Evolutionary conservation across 2,797 vertebrate genomes (phyloP), one percentile per base, ranked within the genome.

Genomic region (Crocodylus rhombifer): DNA sequence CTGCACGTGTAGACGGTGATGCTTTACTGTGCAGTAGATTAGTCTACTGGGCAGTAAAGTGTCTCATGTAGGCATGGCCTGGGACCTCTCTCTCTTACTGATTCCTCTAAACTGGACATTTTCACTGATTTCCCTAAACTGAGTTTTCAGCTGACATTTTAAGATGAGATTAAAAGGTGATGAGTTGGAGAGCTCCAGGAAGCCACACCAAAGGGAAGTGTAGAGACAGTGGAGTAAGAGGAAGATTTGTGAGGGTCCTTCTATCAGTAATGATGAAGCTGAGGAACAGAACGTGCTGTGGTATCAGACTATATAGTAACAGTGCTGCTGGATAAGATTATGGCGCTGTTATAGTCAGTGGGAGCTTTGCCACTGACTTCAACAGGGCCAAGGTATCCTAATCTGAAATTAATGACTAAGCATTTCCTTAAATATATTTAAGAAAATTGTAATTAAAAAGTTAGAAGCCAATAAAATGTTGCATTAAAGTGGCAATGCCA

Each of bases 121-220:
- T 51, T 51, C 42, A 51, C 42, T 51, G 42, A 51, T 51, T 51
- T 51, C 42, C 42, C 42, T 51, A 51, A 51, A 51, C 42, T 51
- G 42, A 51, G 42, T 51, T 65, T 65, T 65, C 13, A 67, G n/a
- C 17, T 60, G 0, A 21, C 42, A 28, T 74, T 78, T 92, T 91
- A 84, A 95, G 94, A 84, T 10, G 64, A 89, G 88, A 61, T 61
- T 78, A 84, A 90, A 87, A 76, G 73, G 86, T 93, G 90, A 63
- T 77, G 62, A 89, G 42, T 51, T 51, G 42, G 42, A 51, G 42
- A 82, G 42, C 79, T 80, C 82, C n/a, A 67, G 9, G 80, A 95
- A 86, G 80, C 91, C 79, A 80, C 17, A 17, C 51, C 63, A 74
- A 81, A 90, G 91, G 80, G 63, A 76, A 77, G 42, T 84, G 42